Percentiles rank a stretch among this genome's conserved stretches.
These are phyloP conservation scores for Thryonomys swinderianus DNA, from an alignment of 2,113 vertebrate species.

Conservation along the genomic window DNA sequence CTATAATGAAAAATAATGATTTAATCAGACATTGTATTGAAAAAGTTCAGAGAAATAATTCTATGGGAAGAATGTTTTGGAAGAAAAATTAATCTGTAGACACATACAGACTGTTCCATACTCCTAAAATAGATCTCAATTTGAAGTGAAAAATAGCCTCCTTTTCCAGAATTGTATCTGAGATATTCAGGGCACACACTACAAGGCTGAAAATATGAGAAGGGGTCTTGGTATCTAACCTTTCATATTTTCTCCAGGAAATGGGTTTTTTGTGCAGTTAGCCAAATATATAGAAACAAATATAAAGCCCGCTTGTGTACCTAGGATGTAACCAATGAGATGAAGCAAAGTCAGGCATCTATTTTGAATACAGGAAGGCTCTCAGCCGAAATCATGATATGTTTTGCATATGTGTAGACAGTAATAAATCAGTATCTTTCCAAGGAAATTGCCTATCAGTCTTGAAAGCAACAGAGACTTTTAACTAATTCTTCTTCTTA, in stretches of 20 bases:
- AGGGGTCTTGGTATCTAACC: neutral
- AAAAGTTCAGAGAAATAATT: constrained; percentile 63
- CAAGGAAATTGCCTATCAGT: neutral
- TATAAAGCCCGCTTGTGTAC: neutral
- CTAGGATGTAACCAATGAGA: neutral
- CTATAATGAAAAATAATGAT: constrained; percentile 64
- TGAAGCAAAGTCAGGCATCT: neutral
- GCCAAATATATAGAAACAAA: neutral
- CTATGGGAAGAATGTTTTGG: neutral
- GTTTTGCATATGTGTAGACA: neutral
- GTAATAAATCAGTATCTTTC: neutral
- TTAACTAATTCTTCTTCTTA: neutral
- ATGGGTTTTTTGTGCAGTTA: neutral
- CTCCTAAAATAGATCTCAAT: constrained; percentile 68
- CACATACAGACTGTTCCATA: constrained; percentile 19
- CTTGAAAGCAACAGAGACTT: neutral
- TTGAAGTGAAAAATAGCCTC: constrained; percentile 66
- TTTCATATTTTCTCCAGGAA: constrained; percentile 46
- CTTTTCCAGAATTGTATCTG: constrained; percentile 43
- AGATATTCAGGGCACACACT: constrained; percentile 52
- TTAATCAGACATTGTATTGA: constrained; percentile 1
- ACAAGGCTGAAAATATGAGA: constrained; percentile 53
- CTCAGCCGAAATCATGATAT: neutral
- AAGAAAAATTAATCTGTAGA: constrained; percentile 62
- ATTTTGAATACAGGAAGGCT: neutral